Percentiles rank a stretch among this genome's conserved stretches.
These are phyloP conservation scores for Meandrusa payeni DNA, from an alignment of 2,888 invertebrate species.

Conservation along the genomic window DNA sequence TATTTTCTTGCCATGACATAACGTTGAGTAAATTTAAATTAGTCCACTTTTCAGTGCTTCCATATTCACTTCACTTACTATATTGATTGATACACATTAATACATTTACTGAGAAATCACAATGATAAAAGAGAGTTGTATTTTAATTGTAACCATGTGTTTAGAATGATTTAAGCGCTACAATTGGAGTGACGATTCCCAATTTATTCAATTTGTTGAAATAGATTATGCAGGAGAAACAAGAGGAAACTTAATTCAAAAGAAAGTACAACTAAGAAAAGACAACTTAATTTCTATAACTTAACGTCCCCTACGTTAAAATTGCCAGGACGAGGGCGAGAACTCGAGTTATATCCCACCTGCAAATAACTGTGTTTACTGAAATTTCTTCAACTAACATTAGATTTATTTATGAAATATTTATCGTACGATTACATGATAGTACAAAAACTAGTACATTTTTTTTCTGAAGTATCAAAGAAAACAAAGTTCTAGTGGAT, in stretches of 20 bases:
- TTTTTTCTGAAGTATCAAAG: no score
- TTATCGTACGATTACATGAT: no score
- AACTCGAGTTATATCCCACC: constrained; percentile 57
- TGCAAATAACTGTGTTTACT: no score
- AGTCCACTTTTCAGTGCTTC: background rate
- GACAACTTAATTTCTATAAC: constrained; percentile 57
- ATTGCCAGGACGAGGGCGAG: constrained; percentile 47
- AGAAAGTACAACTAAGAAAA: constrained; percentile 44
- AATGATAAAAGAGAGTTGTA: no score
- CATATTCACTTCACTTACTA: background rate
- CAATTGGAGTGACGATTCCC: constrained; percentile 12
- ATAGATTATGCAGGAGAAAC: constrained; percentile 1
- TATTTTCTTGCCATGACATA: constrained; percentile 77
- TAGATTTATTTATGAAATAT: no score
- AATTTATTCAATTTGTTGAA: background rate
- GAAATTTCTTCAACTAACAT: no score
- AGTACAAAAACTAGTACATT: no score
- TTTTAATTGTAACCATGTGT: no score
- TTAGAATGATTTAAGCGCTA: background rate
- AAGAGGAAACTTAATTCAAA: constrained; percentile 29
- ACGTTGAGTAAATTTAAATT: constrained; percentile 11
- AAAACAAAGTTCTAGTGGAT: no score
- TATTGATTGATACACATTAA: no score
- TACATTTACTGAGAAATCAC: no score
- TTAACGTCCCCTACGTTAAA: constrained; percentile 56